phyloP scores from a whole-genome alignment of 2,797 vertebrate genomes.

The Lepilemur septentrionalis region DNA sequence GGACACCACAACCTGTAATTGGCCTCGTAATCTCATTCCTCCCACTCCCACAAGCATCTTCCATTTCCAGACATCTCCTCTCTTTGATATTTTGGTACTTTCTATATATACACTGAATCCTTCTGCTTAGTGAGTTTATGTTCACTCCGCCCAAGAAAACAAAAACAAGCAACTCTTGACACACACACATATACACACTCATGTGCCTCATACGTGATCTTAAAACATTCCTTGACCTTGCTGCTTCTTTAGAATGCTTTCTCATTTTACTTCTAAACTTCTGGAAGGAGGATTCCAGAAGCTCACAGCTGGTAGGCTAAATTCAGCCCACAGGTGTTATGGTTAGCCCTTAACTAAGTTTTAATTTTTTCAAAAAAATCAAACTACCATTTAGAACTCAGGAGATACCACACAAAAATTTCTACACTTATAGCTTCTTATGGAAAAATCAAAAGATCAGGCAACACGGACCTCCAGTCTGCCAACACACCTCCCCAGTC shows the following conservation, averaged over 20 bases:
- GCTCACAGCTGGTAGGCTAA: not conserved
- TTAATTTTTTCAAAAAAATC: not conserved
- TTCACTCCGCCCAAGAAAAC: not conserved
- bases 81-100: not conserved
- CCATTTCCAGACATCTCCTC: not conserved
- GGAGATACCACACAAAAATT: not conserved
- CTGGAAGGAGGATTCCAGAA: not conserved
- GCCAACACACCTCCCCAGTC: not conserved
- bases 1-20: not conserved
- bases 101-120: not conserved
- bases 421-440: not conserved
- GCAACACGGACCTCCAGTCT: not conserved
- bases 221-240: not conserved
- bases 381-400: slow-evolving; percentile 28
- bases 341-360: not conserved
- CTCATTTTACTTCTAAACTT: not conserved
- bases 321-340: not conserved
- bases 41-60: not conserved
- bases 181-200: not conserved
- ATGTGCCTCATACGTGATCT: no score
- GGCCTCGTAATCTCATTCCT: not conserved
- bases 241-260: not conserved
- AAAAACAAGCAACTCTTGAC: not conserved
- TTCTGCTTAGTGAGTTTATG: not conserved
- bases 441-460: slow-evolving; percentile 3